Conservation (phyloP, 2,797 vertebrate species). For the Gambusia yucatana region DNA sequence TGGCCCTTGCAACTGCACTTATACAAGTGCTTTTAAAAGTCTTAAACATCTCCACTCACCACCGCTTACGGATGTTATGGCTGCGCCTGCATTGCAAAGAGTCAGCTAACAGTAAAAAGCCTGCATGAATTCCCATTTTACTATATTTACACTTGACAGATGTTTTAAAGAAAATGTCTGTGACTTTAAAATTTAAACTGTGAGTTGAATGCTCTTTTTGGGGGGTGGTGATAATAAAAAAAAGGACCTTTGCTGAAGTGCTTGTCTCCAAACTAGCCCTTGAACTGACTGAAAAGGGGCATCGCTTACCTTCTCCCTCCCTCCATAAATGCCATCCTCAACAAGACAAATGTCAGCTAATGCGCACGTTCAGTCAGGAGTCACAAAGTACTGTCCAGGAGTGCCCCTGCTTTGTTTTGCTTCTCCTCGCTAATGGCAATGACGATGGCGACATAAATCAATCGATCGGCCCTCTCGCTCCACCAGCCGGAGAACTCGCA, state of each 20-base stretch:
- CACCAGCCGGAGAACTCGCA: constrained; percentile 48
- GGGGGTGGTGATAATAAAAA: background rate
- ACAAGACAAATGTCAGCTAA: constrained; percentile 32
- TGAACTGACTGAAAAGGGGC: constrained; percentile 8
- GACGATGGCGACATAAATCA: constrained; percentile 62
- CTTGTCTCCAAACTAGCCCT: constrained; percentile 6
- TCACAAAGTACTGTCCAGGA: constrained; percentile 11
- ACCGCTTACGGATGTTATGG: background rate
- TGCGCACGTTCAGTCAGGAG: constrained; percentile 19
- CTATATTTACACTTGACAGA: background rate
- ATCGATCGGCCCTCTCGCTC: constrained; percentile 53
- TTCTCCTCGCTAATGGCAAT: constrained; percentile 34
- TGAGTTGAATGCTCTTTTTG: background rate
- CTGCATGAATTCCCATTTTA: background rate
- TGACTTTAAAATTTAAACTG: background rate
- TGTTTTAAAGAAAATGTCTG: background rate
- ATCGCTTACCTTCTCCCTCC: constrained; percentile 5
- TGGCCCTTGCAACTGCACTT: background rate
- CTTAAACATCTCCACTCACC: background rate
- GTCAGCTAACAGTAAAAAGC: background rate
- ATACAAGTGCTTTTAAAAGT: background rate
- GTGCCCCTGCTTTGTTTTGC: constrained; percentile 40
- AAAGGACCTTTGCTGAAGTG: background rate
- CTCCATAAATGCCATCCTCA: constrained; percentile 24
- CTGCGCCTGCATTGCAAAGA: background rate